Percentiles rank a stretch among this genome's conserved stretches.
Conservation (phyloP, 1,140 invertebrate species). For the Megalonaias nervosa region DNA sequence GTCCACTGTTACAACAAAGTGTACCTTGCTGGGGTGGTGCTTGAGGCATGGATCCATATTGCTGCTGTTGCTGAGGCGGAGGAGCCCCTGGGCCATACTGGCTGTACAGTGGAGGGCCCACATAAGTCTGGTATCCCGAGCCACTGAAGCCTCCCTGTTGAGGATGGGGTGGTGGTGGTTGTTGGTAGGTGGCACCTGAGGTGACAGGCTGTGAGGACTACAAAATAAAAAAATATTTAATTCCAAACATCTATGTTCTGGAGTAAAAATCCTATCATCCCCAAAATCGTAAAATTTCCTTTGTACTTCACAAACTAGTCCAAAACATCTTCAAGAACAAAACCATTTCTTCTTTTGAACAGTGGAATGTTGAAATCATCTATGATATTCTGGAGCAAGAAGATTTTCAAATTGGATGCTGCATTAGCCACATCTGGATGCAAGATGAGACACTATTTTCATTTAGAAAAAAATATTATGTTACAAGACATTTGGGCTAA, state of each 20-base stretch:
- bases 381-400: not conserved
- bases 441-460: too few species aligned
- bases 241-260: not conserved
- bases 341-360: not conserved
- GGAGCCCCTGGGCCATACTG: constrained; percentile 44
- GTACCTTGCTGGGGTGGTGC: constrained; percentile 33
- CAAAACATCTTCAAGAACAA: too few species aligned
- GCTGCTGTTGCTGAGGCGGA: constrained; percentile 19
- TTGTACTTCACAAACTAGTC: not conserved
- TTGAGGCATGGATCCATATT: constrained; percentile 32
- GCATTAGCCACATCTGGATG: too few species aligned
- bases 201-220: constrained; percentile 62
- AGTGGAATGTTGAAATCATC: not conserved
- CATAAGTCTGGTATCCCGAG: constrained; percentile 49
- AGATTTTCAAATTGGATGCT: not conserved
- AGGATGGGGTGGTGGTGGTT: constrained; percentile 16
- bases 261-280: not conserved
- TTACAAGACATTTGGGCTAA: too few species aligned
- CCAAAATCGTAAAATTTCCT: not conserved
- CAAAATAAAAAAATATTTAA: not conserved
- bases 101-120: constrained; percentile 52
- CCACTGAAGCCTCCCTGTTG: too few species aligned
- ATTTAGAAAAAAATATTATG: too few species aligned
- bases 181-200: constrained; percentile 45
- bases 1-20: too few species aligned